Conservation (phyloP, 2,888 invertebrate species). For the Drosophila neotestacea region DNA sequence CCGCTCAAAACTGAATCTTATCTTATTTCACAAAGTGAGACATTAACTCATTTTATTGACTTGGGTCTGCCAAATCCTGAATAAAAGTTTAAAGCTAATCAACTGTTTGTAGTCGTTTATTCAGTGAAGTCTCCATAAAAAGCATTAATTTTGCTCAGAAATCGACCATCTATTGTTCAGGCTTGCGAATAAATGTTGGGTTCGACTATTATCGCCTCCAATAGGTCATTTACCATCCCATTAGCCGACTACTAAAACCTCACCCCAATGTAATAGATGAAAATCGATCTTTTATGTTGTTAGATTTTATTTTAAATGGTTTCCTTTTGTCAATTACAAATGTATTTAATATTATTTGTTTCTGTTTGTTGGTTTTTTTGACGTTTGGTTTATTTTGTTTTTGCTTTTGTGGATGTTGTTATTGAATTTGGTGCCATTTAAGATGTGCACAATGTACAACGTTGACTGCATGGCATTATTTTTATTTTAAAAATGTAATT, state of each 20-base stretch:
- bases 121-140: constrained; percentile 35
- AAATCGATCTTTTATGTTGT: constrained; percentile 61
- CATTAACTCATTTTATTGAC: constrained; percentile 9
- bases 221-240: constrained; percentile 46
- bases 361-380: constrained; percentile 43
- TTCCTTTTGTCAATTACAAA: constrained; percentile 73
- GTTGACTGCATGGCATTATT: constrained; percentile 33
- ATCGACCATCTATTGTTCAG: constrained; percentile 29
- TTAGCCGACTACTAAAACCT: constrained; percentile 16
- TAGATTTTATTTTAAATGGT: constrained; percentile 75
- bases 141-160: constrained; percentile 15
- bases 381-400: constrained; percentile 29
- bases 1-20: not conserved
- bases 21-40: not conserved
- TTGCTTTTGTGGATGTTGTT: constrained; percentile 36
- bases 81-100: constrained; percentile 17
- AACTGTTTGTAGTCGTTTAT: constrained; percentile 33
- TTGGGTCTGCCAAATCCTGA: not conserved
- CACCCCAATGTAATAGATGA: constrained; percentile 23
- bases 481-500: constrained; percentile 51
- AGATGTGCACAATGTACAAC: constrained; percentile 56
- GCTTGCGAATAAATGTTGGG: constrained; percentile 26
- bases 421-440: constrained; percentile 53
- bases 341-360: constrained; percentile 75
- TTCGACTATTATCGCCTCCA: constrained; percentile 36